Base-by-base conservation (phyloP, 2,888 invertebrate genomes). In the Drosophila melanosoma region DNA sequence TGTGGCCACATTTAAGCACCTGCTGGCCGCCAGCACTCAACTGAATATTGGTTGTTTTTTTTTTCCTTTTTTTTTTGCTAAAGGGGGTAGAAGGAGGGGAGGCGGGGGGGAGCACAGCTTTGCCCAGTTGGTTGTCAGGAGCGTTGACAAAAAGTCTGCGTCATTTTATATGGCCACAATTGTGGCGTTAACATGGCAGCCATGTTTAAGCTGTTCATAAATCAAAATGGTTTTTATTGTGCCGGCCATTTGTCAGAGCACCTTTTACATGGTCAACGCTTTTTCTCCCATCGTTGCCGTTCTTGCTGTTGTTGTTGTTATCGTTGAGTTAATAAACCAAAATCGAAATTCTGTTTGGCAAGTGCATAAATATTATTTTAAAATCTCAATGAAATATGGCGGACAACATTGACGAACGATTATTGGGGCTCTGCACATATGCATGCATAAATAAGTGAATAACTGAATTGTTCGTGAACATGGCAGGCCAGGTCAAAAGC, bases 341-440 rank as follows among this genome's bases (percentile, higher is more conserved):
- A 74, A 81, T 69, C 68, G 68, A 87, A 79, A 87, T 76, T 79
- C 79, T 68, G 70, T 69, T 71, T 73, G 74, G 65, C 60, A 70
- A 65, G 69, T 70, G 64, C 60, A 88, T 81, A 89, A 89, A 88
- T 85, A 85, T 78, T 84, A 75, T 81, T 89, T 86, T 76, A 64
- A 87, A 87, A 69, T 79, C 86, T 69, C 85, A 77, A 74, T 87
- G 90, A 87, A 81, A 88, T 88, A 90, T 86, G 72, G 71, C 75
- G 48, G 58, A 64, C 73, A 66, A 71, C 69, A 76, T 79, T 88
- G 89, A 86, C 75, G 79, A 79, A 81, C 75, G 63, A 58, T 17
- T 45, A 63, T 38, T 35, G 45, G 45, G n/a, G 33, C 42, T 10
- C 35, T 33, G 20, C 45, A 59, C 45, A 72, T n/a, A 56, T 64